Conservation (phyloP, 2,113 vertebrate genomes). For the Pholis gunnellus region DNA sequence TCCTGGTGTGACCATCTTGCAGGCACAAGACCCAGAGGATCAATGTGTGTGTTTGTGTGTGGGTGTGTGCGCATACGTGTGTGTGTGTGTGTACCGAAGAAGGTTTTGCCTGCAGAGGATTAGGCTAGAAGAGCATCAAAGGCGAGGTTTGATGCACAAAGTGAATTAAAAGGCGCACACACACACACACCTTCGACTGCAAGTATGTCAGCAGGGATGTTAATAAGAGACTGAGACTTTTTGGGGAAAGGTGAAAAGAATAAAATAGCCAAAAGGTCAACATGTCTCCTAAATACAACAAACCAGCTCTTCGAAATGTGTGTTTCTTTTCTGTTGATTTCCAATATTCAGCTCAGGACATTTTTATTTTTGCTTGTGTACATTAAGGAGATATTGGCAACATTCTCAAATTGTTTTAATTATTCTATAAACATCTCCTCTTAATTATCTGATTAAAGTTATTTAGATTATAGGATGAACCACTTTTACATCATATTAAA, state of each 20-base stretch:
- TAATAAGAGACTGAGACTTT: constrained; percentile 41
- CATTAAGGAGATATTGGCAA: background rate
- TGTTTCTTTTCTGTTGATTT: background rate
- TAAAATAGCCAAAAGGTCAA: constrained; percentile 22
- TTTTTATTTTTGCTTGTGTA: background rate
- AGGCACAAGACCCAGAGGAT: constrained; percentile 53
- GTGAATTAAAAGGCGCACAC: constrained; percentile 63
- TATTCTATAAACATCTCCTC: background rate
- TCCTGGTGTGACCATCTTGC: constrained; percentile 70
- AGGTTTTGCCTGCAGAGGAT: constrained; percentile 68
- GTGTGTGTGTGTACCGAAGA: constrained; percentile 34
- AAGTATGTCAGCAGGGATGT: constrained; percentile 53
- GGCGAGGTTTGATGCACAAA: constrained; percentile 64
- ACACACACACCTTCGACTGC: constrained; percentile 45
- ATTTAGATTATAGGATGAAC: background rate
- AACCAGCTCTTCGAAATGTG: background rate
- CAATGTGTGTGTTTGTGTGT: constrained; percentile 45
- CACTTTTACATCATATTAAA: background rate
- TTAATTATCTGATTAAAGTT: background rate
- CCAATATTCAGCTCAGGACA: background rate
- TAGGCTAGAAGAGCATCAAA: constrained; percentile 75
- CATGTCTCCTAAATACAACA: constrained; percentile 19
- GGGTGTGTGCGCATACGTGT: constrained; percentile 22
- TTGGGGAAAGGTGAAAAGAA: constrained; percentile 37
- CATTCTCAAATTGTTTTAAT: background rate